These are phyloP conservation scores for Ranitomeya imitator DNA, from an alignment of 2,113 vertebrate species.

Conservation along the genomic window DNA sequence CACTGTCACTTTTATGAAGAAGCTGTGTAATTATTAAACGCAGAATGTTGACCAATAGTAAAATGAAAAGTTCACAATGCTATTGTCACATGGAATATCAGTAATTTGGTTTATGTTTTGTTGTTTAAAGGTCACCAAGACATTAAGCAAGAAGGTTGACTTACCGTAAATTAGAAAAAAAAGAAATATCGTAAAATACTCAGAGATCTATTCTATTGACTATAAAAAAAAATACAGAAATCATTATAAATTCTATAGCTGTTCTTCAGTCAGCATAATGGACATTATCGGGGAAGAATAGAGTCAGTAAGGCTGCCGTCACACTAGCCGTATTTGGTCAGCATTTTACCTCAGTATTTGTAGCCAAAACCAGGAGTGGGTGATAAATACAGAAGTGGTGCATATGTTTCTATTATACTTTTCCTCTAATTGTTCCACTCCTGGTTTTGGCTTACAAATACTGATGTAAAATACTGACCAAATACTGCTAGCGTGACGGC, in stretches of 20 bases:
- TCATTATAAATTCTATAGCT: background rate
- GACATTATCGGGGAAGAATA: background rate
- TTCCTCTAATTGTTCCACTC: too few species aligned
- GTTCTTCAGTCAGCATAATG: background rate
- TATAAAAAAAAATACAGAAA: background rate
- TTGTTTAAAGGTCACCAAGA: constrained; percentile 47
- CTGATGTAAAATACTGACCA: too few species aligned
- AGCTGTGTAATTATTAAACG: background rate
- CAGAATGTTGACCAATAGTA: constrained; percentile 32
- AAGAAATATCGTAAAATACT: background rate
- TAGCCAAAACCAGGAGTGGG: too few species aligned
- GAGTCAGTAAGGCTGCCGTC: background rate
- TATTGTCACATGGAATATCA: constrained; percentile 45
- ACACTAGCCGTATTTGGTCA: too few species aligned
- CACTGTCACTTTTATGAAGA: constrained; percentile 4
- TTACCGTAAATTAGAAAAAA: background rate
- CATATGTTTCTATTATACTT: too few species aligned
- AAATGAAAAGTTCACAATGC: constrained; percentile 48
- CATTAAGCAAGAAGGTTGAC: background rate
- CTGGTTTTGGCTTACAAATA: too few species aligned
- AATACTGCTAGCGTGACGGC: too few species aligned
- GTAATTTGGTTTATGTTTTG: constrained; percentile 25
- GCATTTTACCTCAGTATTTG: too few species aligned
- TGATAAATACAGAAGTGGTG: too few species aligned
- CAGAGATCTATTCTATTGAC: background rate